Evolutionary conservation across 1,140 invertebrate species (phyloP).

Genomic region (Papilio dardanus): DNA sequence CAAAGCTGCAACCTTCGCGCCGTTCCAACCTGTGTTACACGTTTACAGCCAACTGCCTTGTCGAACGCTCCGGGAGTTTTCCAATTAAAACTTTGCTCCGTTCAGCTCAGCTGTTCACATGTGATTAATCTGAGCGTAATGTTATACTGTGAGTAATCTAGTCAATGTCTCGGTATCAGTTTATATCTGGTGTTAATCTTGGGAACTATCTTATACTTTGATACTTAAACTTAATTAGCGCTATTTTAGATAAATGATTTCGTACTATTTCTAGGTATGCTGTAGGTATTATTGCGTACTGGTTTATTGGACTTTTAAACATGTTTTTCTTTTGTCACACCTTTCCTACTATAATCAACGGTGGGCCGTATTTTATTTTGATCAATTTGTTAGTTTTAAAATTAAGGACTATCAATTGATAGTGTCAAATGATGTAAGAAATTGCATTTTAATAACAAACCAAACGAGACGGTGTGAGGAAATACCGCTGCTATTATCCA

Average conservation of each 20-base stretch:
- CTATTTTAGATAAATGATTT: neutral
- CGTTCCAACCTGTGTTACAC: constrained; percentile 14
- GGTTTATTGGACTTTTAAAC: neutral
- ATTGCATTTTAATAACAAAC: constrained; percentile 25
- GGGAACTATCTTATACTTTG: constrained; percentile 13
- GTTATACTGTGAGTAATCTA: constrained; percentile 29
- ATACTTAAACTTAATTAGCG: neutral
- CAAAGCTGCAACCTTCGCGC: constrained; percentile 11
- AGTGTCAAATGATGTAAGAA: neutral
- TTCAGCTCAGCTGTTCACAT: constrained; percentile 30
- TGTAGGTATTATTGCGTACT: neutral
- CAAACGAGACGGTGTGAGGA: constrained; percentile 15
- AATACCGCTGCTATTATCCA: constrained; percentile 27
- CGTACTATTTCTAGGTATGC: neutral
- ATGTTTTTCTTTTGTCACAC: neutral
- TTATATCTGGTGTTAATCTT: constrained; percentile 4
- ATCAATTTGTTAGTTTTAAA: too few species aligned
- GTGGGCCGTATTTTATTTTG: too few species aligned
- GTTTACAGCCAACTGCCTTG: constrained; percentile 22
- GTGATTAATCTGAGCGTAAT: constrained; percentile 32
- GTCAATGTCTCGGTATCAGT: constrained; percentile 17
- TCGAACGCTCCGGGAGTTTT: constrained; percentile 33
- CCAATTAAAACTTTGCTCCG: constrained; percentile 34
- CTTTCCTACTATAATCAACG: too few species aligned
- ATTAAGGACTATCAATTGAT: neutral